phyloP scores from a whole-genome alignment of 2,797 vertebrate species.

The Remorina albescens region DNA sequence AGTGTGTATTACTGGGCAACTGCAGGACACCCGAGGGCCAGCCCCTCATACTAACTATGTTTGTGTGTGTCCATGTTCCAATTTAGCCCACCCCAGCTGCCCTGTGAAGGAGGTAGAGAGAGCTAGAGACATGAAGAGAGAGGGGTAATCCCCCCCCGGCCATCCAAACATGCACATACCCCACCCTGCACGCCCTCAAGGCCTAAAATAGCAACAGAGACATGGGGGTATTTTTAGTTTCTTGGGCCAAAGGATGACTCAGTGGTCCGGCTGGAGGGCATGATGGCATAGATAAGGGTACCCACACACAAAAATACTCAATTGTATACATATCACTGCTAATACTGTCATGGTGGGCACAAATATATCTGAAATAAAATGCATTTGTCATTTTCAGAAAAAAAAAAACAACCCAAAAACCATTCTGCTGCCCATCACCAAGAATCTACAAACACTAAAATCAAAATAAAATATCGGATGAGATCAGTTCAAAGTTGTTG shows the following conservation, averaged over 20 bases:
- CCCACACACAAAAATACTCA: slow-evolving; percentile 41
- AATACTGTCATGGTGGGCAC: not conserved
- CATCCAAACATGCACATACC: slow-evolving; percentile 50
- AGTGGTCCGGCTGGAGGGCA: slow-evolving; percentile 54
- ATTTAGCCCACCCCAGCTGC: slow-evolving; percentile 42
- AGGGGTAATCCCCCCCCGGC: slow-evolving; percentile 37
- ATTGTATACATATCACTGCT: not conserved
- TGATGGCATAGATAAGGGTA: slow-evolving; percentile 34
- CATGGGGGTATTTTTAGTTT: slow-evolving; percentile 81
- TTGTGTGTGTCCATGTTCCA: slow-evolving; percentile 44
- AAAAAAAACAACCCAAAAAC: too few relatives aligned
- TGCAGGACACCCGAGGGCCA: slow-evolving; percentile 12
- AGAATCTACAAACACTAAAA: too few relatives aligned
- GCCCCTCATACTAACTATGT: slow-evolving; percentile 22
- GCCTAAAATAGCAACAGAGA: slow-evolving; percentile 79
- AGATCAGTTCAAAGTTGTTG: too few relatives aligned
- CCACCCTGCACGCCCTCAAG: slow-evolving; percentile 40
- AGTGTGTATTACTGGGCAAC: slow-evolving; percentile 48
- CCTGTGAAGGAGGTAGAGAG: slow-evolving; percentile 12
- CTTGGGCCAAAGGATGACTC: slow-evolving; percentile 70
- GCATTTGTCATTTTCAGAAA: too few relatives aligned
- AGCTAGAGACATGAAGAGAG: slow-evolving; percentile 13
- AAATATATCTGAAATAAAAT: too few relatives aligned
- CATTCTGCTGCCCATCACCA: too few relatives aligned
- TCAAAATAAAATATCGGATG: too few relatives aligned